Conservation (phyloP, 2,797 vertebrate species). For the Saxicola maurus region DNA sequence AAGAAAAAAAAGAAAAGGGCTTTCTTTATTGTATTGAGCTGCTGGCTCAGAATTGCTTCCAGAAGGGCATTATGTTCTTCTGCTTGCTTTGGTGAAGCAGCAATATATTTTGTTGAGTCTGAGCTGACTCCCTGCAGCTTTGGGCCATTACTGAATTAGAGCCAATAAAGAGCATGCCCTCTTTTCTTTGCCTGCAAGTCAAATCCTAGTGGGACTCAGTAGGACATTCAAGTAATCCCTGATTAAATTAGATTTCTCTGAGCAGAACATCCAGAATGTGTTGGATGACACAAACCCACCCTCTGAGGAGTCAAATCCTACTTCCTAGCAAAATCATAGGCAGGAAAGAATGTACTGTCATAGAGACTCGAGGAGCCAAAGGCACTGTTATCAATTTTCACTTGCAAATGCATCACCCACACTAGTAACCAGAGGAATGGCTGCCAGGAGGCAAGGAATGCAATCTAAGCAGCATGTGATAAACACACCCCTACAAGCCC, state of each 20-base stretch:
- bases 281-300: background rate
- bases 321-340: background rate
- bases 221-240: background rate
- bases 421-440: background rate
- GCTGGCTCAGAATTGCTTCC: background rate
- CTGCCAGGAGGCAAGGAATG: background rate
- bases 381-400: background rate
- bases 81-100: background rate
- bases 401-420: background rate
- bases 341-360: background rate
- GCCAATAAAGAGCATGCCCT: background rate
- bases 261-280: background rate
- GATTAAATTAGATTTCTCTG: slow-evolving; percentile 18
- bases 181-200: slow-evolving; percentile 29
- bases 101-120: slow-evolving; percentile 12
- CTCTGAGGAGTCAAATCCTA: background rate
- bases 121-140: slow-evolving; percentile 9
- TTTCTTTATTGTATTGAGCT: background rate
- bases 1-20: fast-evolving
- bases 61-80: background rate
- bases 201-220: background rate
- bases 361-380: background rate
- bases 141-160: slow-evolving; percentile 21
- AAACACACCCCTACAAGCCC: background rate
- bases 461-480: background rate